Base-by-base conservation (phyloP, 2,113 vertebrate genomes). In the Sciurus niger region DNA sequence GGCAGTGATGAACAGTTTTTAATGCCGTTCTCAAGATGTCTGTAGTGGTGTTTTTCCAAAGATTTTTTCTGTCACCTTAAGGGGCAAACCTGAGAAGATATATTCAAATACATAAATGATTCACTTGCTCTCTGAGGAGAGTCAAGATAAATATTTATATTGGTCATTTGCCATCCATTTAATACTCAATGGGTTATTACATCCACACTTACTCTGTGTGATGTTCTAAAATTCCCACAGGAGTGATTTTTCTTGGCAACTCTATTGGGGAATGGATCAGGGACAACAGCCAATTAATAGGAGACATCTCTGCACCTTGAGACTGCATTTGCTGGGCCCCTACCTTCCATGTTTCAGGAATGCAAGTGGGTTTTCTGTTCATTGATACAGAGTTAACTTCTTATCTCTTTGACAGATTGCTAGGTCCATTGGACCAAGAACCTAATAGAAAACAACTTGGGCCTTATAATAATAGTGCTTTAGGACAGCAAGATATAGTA, bases 91-190 rank as follows among this genome's bases (percentile, higher is more conserved):
- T 73, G 46, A 86, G 43, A 93, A 93, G 70, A 89, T 67, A 60
- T 16, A 93, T 86, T 70, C 60, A 28, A 86, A 85, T 79, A 65
- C 22, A 73, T n/a, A 94, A 93, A 96, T 79, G 74, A 85, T 67
- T 91, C 51, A 70, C 53, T 72, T 51, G 40, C 22, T 83, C 70
- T 91, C 94, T 91, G 77, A 82, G 60, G 86, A 85, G 34, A 34
- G 11, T 48, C 79, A 88, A 83, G 24, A 82, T 94, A 93, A 90
- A 86, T 89, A 86, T 89, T 89, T 89, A 79, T 96, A 68, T 55
- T 70, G 78, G 55, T 93, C 55, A 76, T 85, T 96, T 93, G 34
- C 40, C 72, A 86, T 76, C 43, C 43, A 25, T 82, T 93, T 94
- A 89, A 55, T 91, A 83, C 63, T 90, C 48, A 82, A 53, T 22